Evolutionary conservation across 2,113 vertebrate species (phyloP), one percentile per base, ranked within the genome.

Genomic region (Protobothrops flavoviridis): DNA sequence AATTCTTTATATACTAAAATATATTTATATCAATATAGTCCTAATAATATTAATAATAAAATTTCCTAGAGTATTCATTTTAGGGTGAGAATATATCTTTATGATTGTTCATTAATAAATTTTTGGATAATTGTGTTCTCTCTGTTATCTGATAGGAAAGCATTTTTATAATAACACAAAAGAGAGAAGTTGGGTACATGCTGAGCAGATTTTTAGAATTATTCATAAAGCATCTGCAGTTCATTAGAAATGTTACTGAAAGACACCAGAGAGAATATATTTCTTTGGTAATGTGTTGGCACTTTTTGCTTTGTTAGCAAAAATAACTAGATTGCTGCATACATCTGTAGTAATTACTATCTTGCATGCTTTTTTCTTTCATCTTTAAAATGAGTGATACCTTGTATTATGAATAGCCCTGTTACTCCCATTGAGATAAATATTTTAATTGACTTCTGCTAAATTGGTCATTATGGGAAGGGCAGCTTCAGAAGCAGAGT

Each of bases 401-500:
- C 39, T 94, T 93, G 94, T 69, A 94, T 0, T 43, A 85, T 89
- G 23, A 94, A 86, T 59, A 94, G 2, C 93, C 87, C 39, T 1
- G 5, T 23, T 94, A 91, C 33, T 26, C 0, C n/a, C 0, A 64
- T 95, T 43, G 23, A 89, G 26, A 89, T 4, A 94, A 6, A 88
- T 56, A 94, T 92, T 91, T 95, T 94, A 90, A 93, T 94, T 86
- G 92, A 93, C 81, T 97, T 97, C 96, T 92, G 59, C 96, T 97
- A 97, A 94, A 96, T 96, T 91, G 52, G 94, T 95, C 97, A 52
- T 52, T 97, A 96, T 93, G 11, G 57, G 87, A 5, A 86, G 93
- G 43, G 1, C 88, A 93, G 81, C 13, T 56, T 64, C 52, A 91
- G 93, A 92, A 23, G 9, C 93, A 52, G 24, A 48, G 33, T 92